These are phyloP conservation scores for Pogonocherus hispidulus DNA, from an alignment of 2,888 invertebrate species.

Conservation along the genomic window DNA sequence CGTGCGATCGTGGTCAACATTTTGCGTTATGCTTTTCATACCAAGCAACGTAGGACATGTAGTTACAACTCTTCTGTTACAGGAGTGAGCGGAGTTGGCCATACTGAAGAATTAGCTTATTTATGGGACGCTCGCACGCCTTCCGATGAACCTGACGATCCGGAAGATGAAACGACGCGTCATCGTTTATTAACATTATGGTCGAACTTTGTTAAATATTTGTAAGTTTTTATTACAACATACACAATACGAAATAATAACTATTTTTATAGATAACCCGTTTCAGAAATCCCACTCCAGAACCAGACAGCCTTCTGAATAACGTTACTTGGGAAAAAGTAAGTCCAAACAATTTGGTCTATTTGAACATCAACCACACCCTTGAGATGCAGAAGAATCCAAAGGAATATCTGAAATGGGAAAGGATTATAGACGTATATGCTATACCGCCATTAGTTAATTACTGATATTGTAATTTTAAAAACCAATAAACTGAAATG, in stretches of 20 bases:
- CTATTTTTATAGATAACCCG: neutral
- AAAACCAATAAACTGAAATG: too few species aligned
- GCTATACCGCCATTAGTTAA: constrained; percentile 33
- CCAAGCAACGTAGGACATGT: too few species aligned
- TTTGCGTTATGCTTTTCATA: too few species aligned
- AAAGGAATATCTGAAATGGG: constrained; percentile 36
- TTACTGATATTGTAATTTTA: constrained; percentile 9
- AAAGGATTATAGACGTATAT: constrained; percentile 33
- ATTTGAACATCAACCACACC: constrained; percentile 40
- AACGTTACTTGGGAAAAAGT: constrained; percentile 42
- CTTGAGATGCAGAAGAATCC: constrained; percentile 37
- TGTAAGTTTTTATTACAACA: constrained; percentile 24
- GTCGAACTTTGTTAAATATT: constrained; percentile 42
- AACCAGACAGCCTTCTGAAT: constrained; percentile 32
- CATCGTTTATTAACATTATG: constrained; percentile 41
- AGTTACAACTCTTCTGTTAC: too few species aligned
- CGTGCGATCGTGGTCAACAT: too few species aligned
- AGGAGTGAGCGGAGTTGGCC: constrained; percentile 41
- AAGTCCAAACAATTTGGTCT: constrained; percentile 34
- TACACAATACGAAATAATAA: neutral
- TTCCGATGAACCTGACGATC: constrained; percentile 30
- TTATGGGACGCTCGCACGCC: constrained; percentile 24
- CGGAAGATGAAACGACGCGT: constrained; percentile 43
- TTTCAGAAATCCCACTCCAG: constrained; percentile 41
- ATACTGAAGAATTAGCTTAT: constrained; percentile 38